phyloP scores from a whole-genome alignment of 2,797 vertebrate genomes.

The Naso thynnoides region DNA sequence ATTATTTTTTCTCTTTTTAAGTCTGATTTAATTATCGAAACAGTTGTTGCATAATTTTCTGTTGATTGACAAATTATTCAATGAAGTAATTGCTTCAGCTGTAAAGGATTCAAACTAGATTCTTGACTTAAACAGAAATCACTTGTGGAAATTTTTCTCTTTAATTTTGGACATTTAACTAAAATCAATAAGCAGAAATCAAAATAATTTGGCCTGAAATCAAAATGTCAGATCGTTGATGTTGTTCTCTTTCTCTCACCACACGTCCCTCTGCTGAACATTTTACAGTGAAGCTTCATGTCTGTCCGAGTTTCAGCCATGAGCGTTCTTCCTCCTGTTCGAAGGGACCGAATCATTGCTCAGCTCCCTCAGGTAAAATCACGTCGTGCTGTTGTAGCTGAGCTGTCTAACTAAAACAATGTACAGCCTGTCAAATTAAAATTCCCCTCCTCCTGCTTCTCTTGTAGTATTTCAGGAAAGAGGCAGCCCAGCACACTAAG shows the following conservation, averaged over 20 bases:
- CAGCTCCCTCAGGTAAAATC: constrained; percentile 86
- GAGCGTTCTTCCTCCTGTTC: constrained; percentile 93
- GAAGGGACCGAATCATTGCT: constrained; percentile 91
- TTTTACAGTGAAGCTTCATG: constrained; percentile 61
- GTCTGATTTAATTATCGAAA: not conserved
- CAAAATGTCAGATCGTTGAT: not conserved
- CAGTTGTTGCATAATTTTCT: not conserved
- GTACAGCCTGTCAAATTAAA: not conserved
- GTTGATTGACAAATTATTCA: not conserved
- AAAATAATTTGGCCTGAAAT: not conserved
- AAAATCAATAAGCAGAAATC: not conserved
- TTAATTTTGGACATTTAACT: not conserved
- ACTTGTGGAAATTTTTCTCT: not conserved
- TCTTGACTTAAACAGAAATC: not conserved
- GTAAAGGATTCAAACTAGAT: not conserved
- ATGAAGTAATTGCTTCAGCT: not conserved
- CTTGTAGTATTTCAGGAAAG: constrained; percentile 88
- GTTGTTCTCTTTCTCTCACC: not conserved
- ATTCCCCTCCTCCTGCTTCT: constrained; percentile 8
- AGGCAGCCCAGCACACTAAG: constrained; percentile 88
- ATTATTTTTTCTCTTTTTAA: too few species aligned
- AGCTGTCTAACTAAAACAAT: not conserved
- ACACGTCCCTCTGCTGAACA: not conserved
- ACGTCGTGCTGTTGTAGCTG: fast-evolving
- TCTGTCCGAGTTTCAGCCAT: constrained; percentile 79